phyloP scores from a whole-genome alignment of 1,140 invertebrate genomes.

The Philotrypesis tridentata region DNA sequence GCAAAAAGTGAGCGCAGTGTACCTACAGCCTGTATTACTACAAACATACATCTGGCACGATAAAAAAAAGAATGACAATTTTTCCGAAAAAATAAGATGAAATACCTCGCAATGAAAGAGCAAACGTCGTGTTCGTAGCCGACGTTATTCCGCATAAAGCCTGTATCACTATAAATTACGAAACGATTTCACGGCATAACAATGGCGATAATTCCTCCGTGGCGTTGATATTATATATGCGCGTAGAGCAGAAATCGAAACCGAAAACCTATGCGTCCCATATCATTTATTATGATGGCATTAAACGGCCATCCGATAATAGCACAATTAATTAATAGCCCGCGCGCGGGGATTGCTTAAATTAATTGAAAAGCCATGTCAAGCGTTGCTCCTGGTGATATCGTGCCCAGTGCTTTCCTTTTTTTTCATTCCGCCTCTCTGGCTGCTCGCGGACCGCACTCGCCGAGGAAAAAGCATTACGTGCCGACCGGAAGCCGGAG shows the following conservation, averaged over 20 bases:
- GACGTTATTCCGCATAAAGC: too few species aligned
- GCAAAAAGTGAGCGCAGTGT: too few species aligned
- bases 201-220: not conserved
- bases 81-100: too few species aligned
- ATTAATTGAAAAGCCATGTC: slow-evolving; percentile 3
- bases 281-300: not conserved
- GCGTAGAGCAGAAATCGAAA: not conserved
- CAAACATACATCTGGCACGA: too few species aligned
- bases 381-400: not conserved
- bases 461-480: slow-evolving; percentile 20
- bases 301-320: too few species aligned
- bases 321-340: not conserved
- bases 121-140: too few species aligned
- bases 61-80: too few species aligned
- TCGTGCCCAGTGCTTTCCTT: not conserved
- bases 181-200: too few species aligned
- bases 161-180: too few species aligned
- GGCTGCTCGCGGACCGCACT: not conserved
- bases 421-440: slow-evolving; percentile 11
- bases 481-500: not conserved
- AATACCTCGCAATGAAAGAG: too few species aligned
- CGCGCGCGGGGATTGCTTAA: not conserved
- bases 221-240: too few species aligned
- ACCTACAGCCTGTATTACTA: too few species aligned
- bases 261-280: not conserved